These are phyloP conservation scores for Laterallus jamaicensis DNA, from an alignment of 2,113 vertebrate species.

Conservation along the genomic window DNA sequence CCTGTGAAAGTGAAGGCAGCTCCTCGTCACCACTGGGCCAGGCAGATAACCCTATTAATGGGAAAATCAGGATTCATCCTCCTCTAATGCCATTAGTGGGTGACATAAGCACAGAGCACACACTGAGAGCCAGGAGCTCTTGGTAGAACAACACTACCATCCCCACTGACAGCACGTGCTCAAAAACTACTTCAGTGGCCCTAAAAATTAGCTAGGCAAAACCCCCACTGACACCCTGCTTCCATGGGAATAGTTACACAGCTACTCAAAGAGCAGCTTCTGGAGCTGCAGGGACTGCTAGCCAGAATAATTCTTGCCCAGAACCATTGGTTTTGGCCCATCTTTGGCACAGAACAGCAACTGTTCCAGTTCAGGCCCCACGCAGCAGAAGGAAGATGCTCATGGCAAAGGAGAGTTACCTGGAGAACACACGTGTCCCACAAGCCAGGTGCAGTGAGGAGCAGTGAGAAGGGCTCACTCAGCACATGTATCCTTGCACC, in stretches of 20 bases:
- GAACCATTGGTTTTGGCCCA: no score
- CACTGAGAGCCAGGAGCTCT: background rate
- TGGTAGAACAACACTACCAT: background rate
- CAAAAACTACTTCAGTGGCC: fast-evolving
- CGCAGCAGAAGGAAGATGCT: fast-evolving
- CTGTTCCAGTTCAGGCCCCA: no score
- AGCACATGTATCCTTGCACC: background rate
- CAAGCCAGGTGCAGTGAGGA: fast-evolving
- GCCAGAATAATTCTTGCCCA: background rate
- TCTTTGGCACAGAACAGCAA: no score
- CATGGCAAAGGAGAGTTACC: no score
- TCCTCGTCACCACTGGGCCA: background rate
- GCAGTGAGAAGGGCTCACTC: background rate
- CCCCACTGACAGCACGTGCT: background rate
- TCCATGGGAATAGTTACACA: background rate
- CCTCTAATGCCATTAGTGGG: background rate
- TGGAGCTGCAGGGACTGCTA: background rate
- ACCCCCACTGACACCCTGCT: background rate
- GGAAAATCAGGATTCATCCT: background rate
- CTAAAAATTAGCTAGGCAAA: background rate
- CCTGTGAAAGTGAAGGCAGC: background rate
- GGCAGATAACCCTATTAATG: background rate
- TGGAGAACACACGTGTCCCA: fast-evolving
- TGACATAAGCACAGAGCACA: background rate
- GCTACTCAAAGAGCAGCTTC: background rate